A percentile compares a stretch with the other conserved stretches of the same genome.
These are phyloP conservation scores for Trematomus loennbergii DNA, from an alignment of 2,113 vertebrate genomes.

Conservation along the genomic window DNA sequence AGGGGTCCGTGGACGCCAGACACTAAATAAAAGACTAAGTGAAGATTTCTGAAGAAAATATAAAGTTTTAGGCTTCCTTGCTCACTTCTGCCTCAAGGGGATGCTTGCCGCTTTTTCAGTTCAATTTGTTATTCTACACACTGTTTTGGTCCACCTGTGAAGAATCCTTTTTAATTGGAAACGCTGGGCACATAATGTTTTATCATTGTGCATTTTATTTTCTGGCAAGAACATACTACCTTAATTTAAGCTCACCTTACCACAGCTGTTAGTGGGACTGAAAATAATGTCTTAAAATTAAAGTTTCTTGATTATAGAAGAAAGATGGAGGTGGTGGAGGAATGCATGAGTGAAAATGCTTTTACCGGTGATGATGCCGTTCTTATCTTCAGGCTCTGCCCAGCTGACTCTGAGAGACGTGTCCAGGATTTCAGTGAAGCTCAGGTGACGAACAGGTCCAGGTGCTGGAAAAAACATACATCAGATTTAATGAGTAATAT, in stretches of 20 bases:
- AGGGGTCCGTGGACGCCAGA: constrained; percentile 11
- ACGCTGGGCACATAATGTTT: not conserved
- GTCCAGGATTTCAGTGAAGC: constrained; percentile 96
- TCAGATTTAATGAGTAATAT: not conserved
- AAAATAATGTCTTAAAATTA: constrained; percentile 2
- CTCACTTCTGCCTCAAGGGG: not conserved
- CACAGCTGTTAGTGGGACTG: not conserved
- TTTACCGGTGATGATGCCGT: constrained; percentile 92
- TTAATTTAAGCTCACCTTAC: constrained; percentile 3
- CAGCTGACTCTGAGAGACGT: constrained; percentile 96
- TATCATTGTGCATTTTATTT: not conserved
- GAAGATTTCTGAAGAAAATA: constrained; percentile 15
- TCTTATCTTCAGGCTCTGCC: constrained; percentile 93
- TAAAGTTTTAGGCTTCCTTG: not conserved
- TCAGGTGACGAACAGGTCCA: constrained; percentile 91
- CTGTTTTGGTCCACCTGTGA: constrained; percentile 7
- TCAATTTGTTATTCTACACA: constrained; percentile 3
- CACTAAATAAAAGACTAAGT: constrained; percentile 19
- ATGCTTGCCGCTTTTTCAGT: constrained; percentile 1
- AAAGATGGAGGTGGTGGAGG: not conserved
- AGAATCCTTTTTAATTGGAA: constrained; percentile 17
- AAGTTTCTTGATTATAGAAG: constrained; percentile 8
- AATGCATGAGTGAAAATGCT: not conserved
- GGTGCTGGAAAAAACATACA: constrained; percentile 83
- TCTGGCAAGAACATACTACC: not conserved